Evolutionary conservation across 2,113 vertebrate genomes (phyloP), one percentile per base, ranked within the genome.

Genomic region (Speoplatyrhinus poulsoni): DNA sequence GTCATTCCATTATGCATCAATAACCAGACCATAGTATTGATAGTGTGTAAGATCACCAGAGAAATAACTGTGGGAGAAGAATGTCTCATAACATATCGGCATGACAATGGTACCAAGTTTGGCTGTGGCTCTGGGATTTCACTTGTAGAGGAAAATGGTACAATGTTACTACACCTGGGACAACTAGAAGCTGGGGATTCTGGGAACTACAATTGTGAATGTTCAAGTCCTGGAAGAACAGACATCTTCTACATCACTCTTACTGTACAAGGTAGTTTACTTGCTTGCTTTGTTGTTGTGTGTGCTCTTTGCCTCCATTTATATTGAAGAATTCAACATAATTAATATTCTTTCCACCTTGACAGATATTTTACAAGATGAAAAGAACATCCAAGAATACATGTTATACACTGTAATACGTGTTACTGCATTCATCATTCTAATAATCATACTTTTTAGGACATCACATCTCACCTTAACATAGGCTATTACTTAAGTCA

Each of bases 181-280:
- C 26, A 26, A 26, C 26, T 26, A 26, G 26, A 2, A 26, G 26
- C 26, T 26, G 26, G 26, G 26, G 75, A 82, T 3, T 73, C 57
- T 32, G 72, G 72, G 46, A 69, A 1, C 49, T 61, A 61, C 72
- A 60, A 1, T 13, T 85, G 83, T 58, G 0, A 50, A 3, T 82
- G 67, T 64, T 0, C 0, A 36, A 0, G 0, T 6, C 0, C 0
- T 1, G 1, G 0, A 0, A 65, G 11, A 61, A 3, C 4, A 7
- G 0, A 11, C 1, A 2, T 0, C 9, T 1, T 70, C 6, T 0
- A 60, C 0, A 50, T 62, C 3, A 62, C 33, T 46, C 8, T 82
- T 26, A 75, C 26, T 55, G 56, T 77, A 15, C n/a, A 64, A 73
- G 70, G 80, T 82, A 9, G n/a, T 53, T 53, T 26, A 26, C 1